Percentiles rank a stretch among this genome's conserved stretches.
These are phyloP conservation scores for Elephantulus edwardii DNA, from an alignment of 2,113 vertebrate genomes.

Conservation along the genomic window DNA sequence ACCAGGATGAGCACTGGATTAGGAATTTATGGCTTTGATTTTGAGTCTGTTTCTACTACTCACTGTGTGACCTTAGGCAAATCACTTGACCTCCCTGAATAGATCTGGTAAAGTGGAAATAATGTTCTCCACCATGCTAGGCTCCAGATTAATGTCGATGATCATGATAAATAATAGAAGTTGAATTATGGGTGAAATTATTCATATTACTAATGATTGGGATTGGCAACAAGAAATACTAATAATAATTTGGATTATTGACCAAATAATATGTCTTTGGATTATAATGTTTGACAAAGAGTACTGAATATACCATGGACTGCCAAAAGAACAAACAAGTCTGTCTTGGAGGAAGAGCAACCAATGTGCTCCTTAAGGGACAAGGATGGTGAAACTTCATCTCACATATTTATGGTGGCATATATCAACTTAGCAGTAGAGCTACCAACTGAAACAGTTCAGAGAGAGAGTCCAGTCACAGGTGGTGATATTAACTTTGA, in stretches of 20 bases:
- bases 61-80: background rate
- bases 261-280: too few species aligned
- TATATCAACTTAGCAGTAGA: background rate
- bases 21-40: background rate
- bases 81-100: background rate
- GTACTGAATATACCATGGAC: too few species aligned
- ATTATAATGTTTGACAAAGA: too few species aligned
- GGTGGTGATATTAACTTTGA: background rate
- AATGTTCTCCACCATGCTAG: background rate
- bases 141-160: background rate
- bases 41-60: background rate
- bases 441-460: background rate
- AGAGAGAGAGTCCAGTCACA: background rate
- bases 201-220: background rate
- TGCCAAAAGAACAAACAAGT: too few species aligned
- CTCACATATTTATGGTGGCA: background rate
- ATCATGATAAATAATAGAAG: background rate
- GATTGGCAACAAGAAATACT: too few species aligned
- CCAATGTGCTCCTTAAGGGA: too few species aligned
- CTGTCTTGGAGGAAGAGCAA: too few species aligned
- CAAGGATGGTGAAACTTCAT: too few species aligned
- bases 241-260: too few species aligned
- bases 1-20: background rate
- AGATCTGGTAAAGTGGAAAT: background rate
- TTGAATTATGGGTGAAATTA: background rate